Evolutionary conservation across 2,888 invertebrate genomes (phyloP).

Genomic region (Chrysolina haemoptera): DNA sequence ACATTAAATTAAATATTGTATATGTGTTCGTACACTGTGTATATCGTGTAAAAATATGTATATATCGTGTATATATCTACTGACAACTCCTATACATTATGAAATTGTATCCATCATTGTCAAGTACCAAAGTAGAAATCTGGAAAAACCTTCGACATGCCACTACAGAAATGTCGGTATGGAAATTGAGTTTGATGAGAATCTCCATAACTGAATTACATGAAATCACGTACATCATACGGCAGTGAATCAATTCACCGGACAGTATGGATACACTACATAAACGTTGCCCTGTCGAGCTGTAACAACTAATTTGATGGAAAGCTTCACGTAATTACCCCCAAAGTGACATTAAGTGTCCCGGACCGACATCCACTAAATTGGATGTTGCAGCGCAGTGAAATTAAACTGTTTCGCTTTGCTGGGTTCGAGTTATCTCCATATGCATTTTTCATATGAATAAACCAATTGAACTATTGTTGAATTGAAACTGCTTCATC

Average conservation of each 20-base stretch:
- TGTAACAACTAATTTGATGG: conserved; percentile 37
- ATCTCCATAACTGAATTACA: conserved; percentile 7
- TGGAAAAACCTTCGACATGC: neutral
- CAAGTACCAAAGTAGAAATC: too few species aligned
- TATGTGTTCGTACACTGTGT: too few species aligned
- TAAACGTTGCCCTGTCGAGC: conserved; percentile 27
- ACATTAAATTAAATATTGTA: too few species aligned
- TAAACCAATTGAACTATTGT: conserved; percentile 9
- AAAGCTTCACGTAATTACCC: conserved; percentile 40
- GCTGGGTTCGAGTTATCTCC: neutral
- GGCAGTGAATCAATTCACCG: neutral
- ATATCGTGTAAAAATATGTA: too few species aligned
- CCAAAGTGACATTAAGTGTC: conserved; percentile 34
- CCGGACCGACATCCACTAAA: conserved; percentile 31
- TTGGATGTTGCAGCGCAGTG: conserved; percentile 34
- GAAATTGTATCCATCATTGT: too few species aligned
- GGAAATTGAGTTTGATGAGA: neutral
- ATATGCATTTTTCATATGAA: conserved; percentile 23
- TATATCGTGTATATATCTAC: too few species aligned
- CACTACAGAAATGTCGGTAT: neutral
- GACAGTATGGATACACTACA: conserved; percentile 14
- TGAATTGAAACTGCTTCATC: neutral
- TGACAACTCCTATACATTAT: too few species aligned
- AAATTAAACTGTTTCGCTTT: conserved; percentile 38
- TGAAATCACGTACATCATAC: neutral